A percentile compares a stretch with the other conserved stretches of the same genome.
Conservation (phyloP, 2,113 vertebrate species). For the Perca fluviatilis region DNA sequence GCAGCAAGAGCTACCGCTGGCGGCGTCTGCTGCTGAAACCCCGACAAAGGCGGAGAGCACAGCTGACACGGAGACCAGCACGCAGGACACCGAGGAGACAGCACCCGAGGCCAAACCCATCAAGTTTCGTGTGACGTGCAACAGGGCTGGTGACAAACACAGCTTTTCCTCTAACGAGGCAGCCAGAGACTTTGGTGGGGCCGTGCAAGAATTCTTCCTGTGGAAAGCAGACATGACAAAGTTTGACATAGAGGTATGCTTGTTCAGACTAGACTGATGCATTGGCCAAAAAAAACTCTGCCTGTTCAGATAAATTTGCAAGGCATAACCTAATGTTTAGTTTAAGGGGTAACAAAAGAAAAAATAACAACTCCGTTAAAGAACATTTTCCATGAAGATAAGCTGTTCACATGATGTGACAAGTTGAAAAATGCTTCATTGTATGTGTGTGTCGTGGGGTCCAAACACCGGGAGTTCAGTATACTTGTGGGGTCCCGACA, state of each 20-base stretch:
- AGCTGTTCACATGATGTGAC: not conserved
- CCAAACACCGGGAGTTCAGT: too few relatives aligned
- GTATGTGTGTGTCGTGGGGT: too few relatives aligned
- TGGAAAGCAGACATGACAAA: conserved; percentile 99
- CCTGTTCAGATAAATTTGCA: not conserved
- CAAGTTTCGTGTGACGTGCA: conserved; percentile 96
- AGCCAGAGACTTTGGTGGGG: conserved; percentile 95
- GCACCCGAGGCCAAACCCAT: conserved; percentile 72
- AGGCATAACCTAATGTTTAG: not conserved
- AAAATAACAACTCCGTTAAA: not conserved
- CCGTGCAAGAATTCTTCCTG: conserved; percentile 94
- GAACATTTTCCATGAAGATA: not conserved
- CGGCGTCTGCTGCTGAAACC: conserved; percentile 22
- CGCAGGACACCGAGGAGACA: conserved; percentile 35
- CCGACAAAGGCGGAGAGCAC: not conserved
- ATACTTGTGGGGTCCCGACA: too few relatives aligned
- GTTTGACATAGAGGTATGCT: conserved; percentile 95
- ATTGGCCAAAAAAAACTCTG: conserved; percentile 24
- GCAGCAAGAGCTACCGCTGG: conserved; percentile 44
- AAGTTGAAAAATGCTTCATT: not conserved
- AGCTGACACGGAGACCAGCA: conserved; percentile 26
- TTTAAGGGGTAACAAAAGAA: conserved; percentile 9
- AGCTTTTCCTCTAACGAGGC: conserved; percentile 96
- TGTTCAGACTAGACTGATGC: not conserved
- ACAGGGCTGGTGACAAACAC: conserved; percentile 94